A percentile compares a stretch with the other conserved stretches of the same genome.
These are phyloP conservation scores for Acrocyrtus sp. DNA, from an alignment of 2,888 invertebrate species.

Conservation along the genomic window DNA sequence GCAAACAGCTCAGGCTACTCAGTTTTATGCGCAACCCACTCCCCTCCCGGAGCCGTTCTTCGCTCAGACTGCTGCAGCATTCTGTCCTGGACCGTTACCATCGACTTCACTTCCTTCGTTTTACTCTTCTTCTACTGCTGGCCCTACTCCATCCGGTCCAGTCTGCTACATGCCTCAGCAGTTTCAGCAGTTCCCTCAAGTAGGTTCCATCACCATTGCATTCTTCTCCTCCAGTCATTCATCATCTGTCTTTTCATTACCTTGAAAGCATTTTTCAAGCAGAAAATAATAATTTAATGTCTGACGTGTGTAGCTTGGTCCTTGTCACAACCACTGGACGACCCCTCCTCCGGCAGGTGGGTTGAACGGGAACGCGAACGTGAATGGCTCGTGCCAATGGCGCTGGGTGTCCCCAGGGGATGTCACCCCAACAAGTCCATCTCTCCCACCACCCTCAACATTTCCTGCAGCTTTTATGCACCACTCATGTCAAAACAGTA, in stretches of 20 bases:
- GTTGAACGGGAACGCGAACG: slow-evolving; percentile 40
- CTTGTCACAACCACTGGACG: slow-evolving; percentile 49
- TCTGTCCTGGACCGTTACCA: slow-evolving; percentile 44
- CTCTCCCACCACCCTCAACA: slow-evolving; percentile 39
- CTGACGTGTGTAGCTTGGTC: slow-evolving; percentile 27
- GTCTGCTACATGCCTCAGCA: slow-evolving; percentile 58
- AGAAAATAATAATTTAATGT: neutral
- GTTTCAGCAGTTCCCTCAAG: slow-evolving; percentile 53
- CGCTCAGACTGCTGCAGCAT: slow-evolving; percentile 48
- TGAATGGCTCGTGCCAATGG: slow-evolving; percentile 52
- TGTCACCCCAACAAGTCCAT: slow-evolving; percentile 36
- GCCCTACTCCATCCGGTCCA: slow-evolving; percentile 50
- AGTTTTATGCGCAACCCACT: slow-evolving; percentile 53
- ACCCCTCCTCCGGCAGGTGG: slow-evolving; percentile 35
- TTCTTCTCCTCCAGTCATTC: no score
- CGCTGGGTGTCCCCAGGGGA: slow-evolving; percentile 49
- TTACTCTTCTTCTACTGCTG: slow-evolving; percentile 42
- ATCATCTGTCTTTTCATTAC: no score
- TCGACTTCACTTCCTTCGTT: slow-evolving; percentile 51
- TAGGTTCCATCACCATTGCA: slow-evolving; percentile 1
- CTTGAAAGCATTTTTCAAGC: no score
- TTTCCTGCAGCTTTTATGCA: slow-evolving; percentile 39
- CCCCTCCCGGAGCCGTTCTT: slow-evolving; percentile 52
- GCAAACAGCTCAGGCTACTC: slow-evolving; percentile 50
- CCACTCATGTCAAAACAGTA: slow-evolving; percentile 48